These are phyloP conservation scores for Corvus cornix DNA, from an alignment of 2,113 vertebrate species.

Conservation along the genomic window DNA sequence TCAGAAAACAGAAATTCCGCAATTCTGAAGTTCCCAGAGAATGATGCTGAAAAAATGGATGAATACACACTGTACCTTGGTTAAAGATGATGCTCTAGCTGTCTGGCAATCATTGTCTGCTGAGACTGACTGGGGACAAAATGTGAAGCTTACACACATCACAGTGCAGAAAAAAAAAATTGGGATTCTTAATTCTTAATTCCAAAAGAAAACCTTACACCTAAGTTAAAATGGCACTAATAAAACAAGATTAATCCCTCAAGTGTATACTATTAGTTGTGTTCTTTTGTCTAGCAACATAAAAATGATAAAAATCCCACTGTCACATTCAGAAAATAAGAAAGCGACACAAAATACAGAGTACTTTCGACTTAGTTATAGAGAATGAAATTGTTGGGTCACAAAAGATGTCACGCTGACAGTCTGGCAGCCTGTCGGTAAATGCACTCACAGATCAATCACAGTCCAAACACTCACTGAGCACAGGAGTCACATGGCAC, in stretches of 20 bases:
- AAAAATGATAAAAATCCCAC: neutral
- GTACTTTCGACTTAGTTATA: neutral
- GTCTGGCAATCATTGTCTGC: neutral
- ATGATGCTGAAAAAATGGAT: neutral
- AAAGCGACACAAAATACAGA: neutral
- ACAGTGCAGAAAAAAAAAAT: neutral
- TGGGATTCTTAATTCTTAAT: neutral
- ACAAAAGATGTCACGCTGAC: neutral
- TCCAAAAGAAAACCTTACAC: neutral
- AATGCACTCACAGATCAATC: neutral
- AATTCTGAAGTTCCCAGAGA: neutral
- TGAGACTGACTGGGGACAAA: neutral
- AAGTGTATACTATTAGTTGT: neutral
- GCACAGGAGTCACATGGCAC: neutral
- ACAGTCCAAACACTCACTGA: accelerated
- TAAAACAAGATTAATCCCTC: neutral
- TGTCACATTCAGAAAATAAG: neutral
- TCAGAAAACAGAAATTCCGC: neutral
- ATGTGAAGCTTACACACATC: neutral
- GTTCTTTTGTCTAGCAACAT: neutral
- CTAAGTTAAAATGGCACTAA: neutral
- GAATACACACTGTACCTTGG: neutral
- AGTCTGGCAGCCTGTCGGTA: neutral
- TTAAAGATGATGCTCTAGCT: neutral
- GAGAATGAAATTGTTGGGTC: neutral